phyloP scores from a whole-genome alignment of 1,140 invertebrate species.

The Lordiphosa collinella region DNA sequence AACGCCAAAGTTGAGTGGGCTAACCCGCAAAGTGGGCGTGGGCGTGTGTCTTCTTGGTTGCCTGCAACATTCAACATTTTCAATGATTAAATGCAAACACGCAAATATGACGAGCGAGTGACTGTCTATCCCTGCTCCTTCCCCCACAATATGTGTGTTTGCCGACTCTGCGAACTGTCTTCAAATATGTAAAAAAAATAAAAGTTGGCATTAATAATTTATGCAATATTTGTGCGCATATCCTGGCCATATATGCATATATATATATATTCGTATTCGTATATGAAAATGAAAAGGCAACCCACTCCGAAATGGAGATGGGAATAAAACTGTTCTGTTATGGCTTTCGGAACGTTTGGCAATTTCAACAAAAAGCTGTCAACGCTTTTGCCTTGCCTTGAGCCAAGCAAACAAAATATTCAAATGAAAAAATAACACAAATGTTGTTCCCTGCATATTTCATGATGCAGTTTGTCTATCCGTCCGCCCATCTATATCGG shows the following conservation, averaged over 20 bases:
- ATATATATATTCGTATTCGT: constrained; percentile 3
- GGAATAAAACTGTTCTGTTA: constrained; percentile 27
- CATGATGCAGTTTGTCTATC: constrained; percentile 42
- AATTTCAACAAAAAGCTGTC: constrained; percentile 65
- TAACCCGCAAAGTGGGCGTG: background rate
- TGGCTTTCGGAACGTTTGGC: constrained; percentile 29
- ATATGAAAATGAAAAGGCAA: constrained; percentile 60
- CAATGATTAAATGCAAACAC: constrained; percentile 77
- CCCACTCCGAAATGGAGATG: constrained; percentile 7
- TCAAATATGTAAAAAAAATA: constrained; percentile 77
- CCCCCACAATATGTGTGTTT: constrained; percentile 34
- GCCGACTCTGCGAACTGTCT: constrained; percentile 73
- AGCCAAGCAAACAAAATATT: constrained; percentile 18
- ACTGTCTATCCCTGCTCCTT: constrained; percentile 22
- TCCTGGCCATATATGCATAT: constrained; percentile 16
- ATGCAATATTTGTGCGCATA: constrained; percentile 55
- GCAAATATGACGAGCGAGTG: constrained; percentile 68
- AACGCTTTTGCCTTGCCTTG: constrained; percentile 35
- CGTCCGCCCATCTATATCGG: background rate
- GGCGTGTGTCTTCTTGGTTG: constrained; percentile 30
- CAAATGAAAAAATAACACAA: constrained; percentile 5
- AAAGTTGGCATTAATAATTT: constrained; percentile 76
- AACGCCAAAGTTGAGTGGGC: constrained; percentile 24
- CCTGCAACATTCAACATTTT: constrained; percentile 69
- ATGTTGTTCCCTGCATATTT: constrained; percentile 30